These are phyloP conservation scores for Pogonomyrmex barbatus DNA, from an alignment of 1,140 invertebrate genomes.

Conservation along the genomic window DNA sequence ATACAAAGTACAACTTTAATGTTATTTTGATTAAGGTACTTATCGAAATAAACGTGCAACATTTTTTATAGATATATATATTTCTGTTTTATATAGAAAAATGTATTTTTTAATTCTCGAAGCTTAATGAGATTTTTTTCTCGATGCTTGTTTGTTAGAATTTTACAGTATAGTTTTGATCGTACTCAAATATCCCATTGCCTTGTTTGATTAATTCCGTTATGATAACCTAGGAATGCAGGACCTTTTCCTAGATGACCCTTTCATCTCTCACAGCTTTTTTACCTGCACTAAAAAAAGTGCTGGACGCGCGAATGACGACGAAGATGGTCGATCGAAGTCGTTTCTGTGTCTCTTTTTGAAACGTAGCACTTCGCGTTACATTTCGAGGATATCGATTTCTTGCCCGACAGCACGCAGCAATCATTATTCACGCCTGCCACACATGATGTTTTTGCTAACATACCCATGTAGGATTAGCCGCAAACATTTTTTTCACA, in stretches of 20 bases:
- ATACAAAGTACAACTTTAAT: neutral
- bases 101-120: neutral
- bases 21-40: conserved; percentile 6
- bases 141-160: conserved; percentile 16
- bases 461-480: conserved; percentile 60
- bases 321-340: neutral
- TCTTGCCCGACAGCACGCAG: conserved; percentile 41
- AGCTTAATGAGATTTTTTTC: neutral
- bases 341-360: neutral
- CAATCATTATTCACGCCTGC: conserved; percentile 67
- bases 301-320: neutral
- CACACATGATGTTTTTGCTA: conserved; percentile 63
- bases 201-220: conserved; percentile 72
- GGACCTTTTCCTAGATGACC: conserved; percentile 48
- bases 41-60: neutral
- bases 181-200: conserved; percentile 10
- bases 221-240: conserved; percentile 73
- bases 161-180: conserved; percentile 12
- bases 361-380: conserved; percentile 51
- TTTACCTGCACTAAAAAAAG: conserved; percentile 54
- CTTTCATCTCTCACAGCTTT: conserved; percentile 45
- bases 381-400: conserved; percentile 66
- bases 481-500: conserved; percentile 64
- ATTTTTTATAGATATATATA: neutral
- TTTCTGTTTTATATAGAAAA: neutral